phyloP scores from a whole-genome alignment of 1,140 invertebrate genomes.

The Macrobrachium nipponense region DNA sequence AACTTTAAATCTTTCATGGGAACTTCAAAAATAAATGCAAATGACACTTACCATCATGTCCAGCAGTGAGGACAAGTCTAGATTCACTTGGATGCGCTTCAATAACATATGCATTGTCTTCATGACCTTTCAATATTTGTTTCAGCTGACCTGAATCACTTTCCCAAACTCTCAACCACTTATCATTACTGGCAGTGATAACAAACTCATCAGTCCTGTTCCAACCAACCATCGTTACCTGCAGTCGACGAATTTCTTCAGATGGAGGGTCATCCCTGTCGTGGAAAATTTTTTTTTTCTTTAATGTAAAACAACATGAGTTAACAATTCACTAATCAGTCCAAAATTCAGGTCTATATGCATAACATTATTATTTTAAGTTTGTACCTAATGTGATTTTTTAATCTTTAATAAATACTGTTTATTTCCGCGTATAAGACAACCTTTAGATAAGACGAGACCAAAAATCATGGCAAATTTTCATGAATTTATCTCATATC shows the following conservation, averaged over 20 bases:
- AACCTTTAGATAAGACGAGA: too few species aligned
- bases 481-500: too few species aligned
- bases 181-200: conserved; percentile 90
- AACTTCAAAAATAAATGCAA: not conserved
- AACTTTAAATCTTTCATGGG: too few species aligned
- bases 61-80: conserved; percentile 85
- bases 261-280: conserved; percentile 10
- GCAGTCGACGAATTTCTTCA: conserved; percentile 74
- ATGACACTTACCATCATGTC: conserved; percentile 87
- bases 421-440: too few species aligned
- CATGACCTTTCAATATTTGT: conserved; percentile 83
- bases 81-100: conserved; percentile 91
- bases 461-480: too few species aligned
- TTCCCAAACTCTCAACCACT: conserved; percentile 91
- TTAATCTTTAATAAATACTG: too few species aligned
- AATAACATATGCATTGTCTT: conserved; percentile 94
- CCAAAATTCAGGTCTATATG: too few species aligned
- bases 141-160: conserved; percentile 75
- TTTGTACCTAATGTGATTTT: too few species aligned
- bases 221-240: conserved; percentile 98
- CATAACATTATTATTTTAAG: too few species aligned
- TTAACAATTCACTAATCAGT: not conserved
- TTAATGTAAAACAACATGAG: not conserved
- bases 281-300: not conserved
- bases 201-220: conserved; percentile 87